Conservation (phyloP, 2,888 invertebrate species). For the Abrostola triplasia region DNA sequence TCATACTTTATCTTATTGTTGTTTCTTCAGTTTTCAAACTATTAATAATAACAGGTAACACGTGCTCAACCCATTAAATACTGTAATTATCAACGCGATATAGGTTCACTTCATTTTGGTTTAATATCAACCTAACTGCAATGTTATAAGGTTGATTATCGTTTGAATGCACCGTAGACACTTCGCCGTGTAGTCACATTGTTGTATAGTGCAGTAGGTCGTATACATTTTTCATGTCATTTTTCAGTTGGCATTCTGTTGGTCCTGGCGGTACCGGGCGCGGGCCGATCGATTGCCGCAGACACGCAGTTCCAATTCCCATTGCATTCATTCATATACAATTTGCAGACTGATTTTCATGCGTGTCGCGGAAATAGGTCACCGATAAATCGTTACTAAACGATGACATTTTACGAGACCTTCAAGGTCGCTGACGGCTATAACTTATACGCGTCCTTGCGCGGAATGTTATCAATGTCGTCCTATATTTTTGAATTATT, state of each 20-base stretch:
- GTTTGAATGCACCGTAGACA: neutral
- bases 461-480: slow-evolving; percentile 13
- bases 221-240: slow-evolving; percentile 73
- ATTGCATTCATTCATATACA: slow-evolving; percentile 64
- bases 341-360: slow-evolving; percentile 40
- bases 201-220: slow-evolving; percentile 48
- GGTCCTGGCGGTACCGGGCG: slow-evolving; percentile 81
- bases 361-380: slow-evolving; percentile 59
- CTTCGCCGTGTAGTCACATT: slow-evolving; percentile 11
- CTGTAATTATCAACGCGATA: slow-evolving; percentile 18
- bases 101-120: neutral
- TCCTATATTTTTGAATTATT: slow-evolving; percentile 6
- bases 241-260: slow-evolving; percentile 65
- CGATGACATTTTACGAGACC: slow-evolving; percentile 36
- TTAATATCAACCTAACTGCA: slow-evolving; percentile 5
- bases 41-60: neutral
- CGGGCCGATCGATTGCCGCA: slow-evolving; percentile 78
- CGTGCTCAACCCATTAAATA: slow-evolving; percentile 7
- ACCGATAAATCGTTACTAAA: slow-evolving; percentile 34
- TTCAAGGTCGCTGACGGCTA: slow-evolving; percentile 45
- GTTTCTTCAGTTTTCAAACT: neutral
- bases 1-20: neutral
- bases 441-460: slow-evolving; percentile 50
- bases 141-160: slow-evolving; percentile 19
- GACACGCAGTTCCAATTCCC: slow-evolving; percentile 60